Evolutionary conservation across 1,140 invertebrate genomes (phyloP).

Genomic region (Drosophila lowei): DNA sequence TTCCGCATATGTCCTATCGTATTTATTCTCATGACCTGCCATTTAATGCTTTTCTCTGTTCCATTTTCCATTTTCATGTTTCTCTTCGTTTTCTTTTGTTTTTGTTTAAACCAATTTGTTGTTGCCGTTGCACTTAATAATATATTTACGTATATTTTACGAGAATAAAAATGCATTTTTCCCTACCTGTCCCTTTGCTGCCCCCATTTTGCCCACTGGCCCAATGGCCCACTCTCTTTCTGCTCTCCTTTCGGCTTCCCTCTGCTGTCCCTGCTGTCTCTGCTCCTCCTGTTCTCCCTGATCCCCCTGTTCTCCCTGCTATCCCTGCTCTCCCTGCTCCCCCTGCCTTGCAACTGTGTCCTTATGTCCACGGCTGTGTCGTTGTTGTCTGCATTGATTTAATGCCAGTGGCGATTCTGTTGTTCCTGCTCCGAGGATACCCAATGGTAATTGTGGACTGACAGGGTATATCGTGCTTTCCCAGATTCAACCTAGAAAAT

Average conservation of each 20-base stretch:
- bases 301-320: too few species aligned
- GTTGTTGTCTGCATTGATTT: slow-evolving; percentile 56
- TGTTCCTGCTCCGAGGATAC: slow-evolving; percentile 5
- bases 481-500: too few species aligned
- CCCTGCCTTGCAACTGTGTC: too few species aligned
- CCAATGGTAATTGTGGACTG: too few species aligned
- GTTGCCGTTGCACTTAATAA: slow-evolving; percentile 54
- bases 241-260: slow-evolving; percentile 5
- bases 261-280: slow-evolving; percentile 14
- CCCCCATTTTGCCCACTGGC: too few species aligned
- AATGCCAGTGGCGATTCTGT: slow-evolving; percentile 51
- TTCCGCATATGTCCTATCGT: slow-evolving; percentile 15
- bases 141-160: slow-evolving; percentile 67
- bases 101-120: slow-evolving; percentile 48
- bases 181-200: slow-evolving; percentile 46
- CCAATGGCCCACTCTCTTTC: not conserved
- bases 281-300: slow-evolving; percentile 5
- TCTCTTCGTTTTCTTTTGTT: not conserved
- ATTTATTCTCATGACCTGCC: slow-evolving; percentile 11
- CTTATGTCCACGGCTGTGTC: slow-evolving; percentile 9
- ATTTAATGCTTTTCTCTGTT: slow-evolving; percentile 6
- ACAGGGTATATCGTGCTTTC: too few species aligned
- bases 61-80: slow-evolving; percentile 24
- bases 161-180: slow-evolving; percentile 53
- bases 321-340: slow-evolving; percentile 15